phyloP scores from a whole-genome alignment of 2,888 invertebrate genomes.

The Volucella zonaria region DNA sequence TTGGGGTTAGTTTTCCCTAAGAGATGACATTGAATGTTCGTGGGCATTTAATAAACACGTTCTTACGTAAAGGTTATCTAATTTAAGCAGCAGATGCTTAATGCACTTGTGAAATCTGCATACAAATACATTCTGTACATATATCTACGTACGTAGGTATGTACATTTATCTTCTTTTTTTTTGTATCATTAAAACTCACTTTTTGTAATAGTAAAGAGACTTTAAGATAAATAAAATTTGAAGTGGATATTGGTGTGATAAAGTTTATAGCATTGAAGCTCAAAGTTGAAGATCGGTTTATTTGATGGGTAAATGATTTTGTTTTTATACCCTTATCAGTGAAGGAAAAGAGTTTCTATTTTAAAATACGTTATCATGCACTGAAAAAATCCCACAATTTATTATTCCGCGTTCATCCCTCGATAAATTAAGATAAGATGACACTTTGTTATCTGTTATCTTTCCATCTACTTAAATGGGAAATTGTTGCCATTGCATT shows the following conservation, averaged over 20 bases:
- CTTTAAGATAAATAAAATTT: background rate
- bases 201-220: too few species aligned
- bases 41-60: conserved; percentile 49
- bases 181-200: too few species aligned
- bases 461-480: conserved; percentile 1
- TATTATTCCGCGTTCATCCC: conserved; percentile 6
- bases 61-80: conserved; percentile 72
- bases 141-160: background rate
- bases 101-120: conserved; percentile 16
- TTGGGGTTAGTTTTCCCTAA: conserved; percentile 20
- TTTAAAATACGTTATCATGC: conserved; percentile 7
- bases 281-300: conserved; percentile 19
- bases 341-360: background rate
- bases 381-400: conserved; percentile 19
- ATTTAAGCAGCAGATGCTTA: conserved; percentile 34
- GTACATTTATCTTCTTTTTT: too few species aligned
- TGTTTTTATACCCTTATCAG: conserved; percentile 15
- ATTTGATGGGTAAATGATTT: background rate
- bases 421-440: conserved; percentile 19
- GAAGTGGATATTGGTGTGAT: background rate
- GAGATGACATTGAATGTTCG: conserved; percentile 39
- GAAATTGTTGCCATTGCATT: background rate
- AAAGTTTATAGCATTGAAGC: conserved; percentile 6
- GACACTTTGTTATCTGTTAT: conserved; percentile 6
- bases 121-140: conserved; percentile 2